A percentile compares a stretch with the other conserved stretches of the same genome.
These are phyloP conservation scores for Erpobdella octoculata DNA, from an alignment of 2,888 invertebrate genomes.

Conservation along the genomic window DNA sequence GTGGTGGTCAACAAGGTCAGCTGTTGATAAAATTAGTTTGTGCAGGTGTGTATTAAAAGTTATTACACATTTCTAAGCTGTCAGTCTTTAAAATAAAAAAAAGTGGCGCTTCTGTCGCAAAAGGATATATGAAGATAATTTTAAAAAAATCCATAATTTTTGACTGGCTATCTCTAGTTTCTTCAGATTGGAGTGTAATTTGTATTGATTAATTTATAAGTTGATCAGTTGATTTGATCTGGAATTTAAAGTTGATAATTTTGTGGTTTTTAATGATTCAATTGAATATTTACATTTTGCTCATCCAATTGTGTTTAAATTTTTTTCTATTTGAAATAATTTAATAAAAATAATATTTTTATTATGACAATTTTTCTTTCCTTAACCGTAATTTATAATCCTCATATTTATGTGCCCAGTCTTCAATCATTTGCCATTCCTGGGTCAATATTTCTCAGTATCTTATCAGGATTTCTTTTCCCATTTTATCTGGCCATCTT, in stretches of 20 bases:
- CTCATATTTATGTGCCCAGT: slow-evolving; percentile 37
- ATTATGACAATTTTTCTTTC: not conserved
- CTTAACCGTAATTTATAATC: not conserved
- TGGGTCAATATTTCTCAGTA: slow-evolving; percentile 92
- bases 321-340: not conserved
- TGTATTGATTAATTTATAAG: too few relatives aligned
- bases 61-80: too few relatives aligned
- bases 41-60: too few relatives aligned
- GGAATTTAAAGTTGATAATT: not conserved
- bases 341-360: not conserved
- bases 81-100: too few relatives aligned
- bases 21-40: too few relatives aligned
- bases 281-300: not conserved
- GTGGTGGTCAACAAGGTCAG: too few relatives aligned
- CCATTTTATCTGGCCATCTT: slow-evolving; percentile 80
- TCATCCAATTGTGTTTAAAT: not conserved
- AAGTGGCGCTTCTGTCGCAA: too few relatives aligned
- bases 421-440: slow-evolving; percentile 98
- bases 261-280: not conserved
- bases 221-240: not conserved
- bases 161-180: too few relatives aligned
- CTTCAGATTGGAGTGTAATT: too few relatives aligned
- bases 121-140: too few relatives aligned
- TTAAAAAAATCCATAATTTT: too few relatives aligned
- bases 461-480: slow-evolving; percentile 90